phyloP scores from a whole-genome alignment of 2,113 vertebrate species.

The Strix aluco region DNA sequence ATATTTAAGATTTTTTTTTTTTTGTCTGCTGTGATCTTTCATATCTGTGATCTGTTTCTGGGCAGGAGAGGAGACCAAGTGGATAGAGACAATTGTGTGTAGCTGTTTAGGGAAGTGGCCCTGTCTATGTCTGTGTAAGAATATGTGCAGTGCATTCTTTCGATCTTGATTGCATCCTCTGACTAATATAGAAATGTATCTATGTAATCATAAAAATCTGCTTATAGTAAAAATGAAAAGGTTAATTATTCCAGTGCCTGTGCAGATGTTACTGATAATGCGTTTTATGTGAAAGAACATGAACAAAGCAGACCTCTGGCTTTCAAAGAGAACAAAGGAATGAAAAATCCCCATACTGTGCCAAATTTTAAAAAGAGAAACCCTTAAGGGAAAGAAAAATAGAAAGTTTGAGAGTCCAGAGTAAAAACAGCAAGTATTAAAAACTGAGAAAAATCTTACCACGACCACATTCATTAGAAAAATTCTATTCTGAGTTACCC shows the following conservation, averaged over 20 bases:
- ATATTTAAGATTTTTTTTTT: neutral
- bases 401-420: neutral
- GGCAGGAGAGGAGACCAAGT: neutral
- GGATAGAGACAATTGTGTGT: neutral
- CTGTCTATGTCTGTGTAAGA: neutral
- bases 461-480: neutral
- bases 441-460: neutral
- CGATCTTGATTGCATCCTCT: neutral
- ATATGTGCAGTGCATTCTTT: neutral
- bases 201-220: neutral
- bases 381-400: neutral
- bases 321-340: neutral
- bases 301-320: constrained; percentile 4
- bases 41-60: neutral
- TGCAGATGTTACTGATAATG: neutral
- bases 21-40: neutral
- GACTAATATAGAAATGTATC: neutral
- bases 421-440: neutral
- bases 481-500: neutral
- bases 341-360: neutral
- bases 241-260: neutral
- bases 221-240: neutral
- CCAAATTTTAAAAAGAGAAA: neutral
- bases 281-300: neutral
- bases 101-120: neutral